These are phyloP conservation scores for Glossophaga mutica DNA, from an alignment of 2,797 vertebrate genomes.

Conservation along the genomic window DNA sequence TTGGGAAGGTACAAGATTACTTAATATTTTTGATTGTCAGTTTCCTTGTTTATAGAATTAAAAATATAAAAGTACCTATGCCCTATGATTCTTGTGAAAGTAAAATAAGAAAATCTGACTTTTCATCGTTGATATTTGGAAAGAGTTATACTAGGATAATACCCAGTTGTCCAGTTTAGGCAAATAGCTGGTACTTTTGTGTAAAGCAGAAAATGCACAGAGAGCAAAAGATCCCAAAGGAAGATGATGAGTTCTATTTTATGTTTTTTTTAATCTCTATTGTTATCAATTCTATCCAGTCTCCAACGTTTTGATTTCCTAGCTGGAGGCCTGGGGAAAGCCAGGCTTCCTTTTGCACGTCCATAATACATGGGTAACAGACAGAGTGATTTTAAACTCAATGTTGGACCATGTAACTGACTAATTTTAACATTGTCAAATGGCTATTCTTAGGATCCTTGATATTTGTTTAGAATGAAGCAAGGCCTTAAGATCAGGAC, in stretches of 20 bases:
- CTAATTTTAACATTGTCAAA: not conserved
- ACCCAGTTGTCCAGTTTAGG: not conserved
- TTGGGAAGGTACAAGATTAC: not conserved
- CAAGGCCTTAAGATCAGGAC: not conserved
- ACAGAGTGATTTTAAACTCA: not conserved
- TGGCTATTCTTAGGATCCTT: not conserved
- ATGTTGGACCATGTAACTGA: not conserved
- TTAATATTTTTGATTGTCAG: not conserved
- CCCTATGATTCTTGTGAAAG: not conserved
- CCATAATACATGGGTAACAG: not conserved
- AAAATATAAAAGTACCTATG: not conserved
- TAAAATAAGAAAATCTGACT: not conserved
- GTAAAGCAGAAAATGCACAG: not conserved
- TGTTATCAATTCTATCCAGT: not conserved
- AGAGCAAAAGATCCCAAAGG: not conserved
- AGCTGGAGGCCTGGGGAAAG: not conserved
- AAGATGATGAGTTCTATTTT: not conserved
- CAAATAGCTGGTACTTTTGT: not conserved
- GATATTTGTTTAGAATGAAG: not conserved
- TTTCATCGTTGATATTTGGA: not conserved
- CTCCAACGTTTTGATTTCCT: not conserved
- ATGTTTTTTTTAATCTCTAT: not conserved
- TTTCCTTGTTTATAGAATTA: not conserved
- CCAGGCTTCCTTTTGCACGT: not conserved
- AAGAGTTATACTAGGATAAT: not conserved